Evolutionary conservation across 2,888 invertebrate species (phyloP).

Genomic region (Timema podura): DNA sequence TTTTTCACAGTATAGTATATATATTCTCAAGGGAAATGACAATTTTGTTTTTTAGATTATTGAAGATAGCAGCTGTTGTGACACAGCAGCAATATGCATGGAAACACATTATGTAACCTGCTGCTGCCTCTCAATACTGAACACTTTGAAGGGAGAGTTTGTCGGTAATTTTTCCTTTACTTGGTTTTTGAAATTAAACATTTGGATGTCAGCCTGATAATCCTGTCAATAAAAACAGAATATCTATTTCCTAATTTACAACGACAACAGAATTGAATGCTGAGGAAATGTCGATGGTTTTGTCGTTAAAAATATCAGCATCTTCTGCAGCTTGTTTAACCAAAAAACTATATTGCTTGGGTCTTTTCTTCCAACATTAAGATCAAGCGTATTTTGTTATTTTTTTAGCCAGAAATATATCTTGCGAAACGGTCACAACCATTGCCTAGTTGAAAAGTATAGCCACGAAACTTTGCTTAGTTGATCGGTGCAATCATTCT

Average conservation of each 20-base stretch:
- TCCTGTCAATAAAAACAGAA: not conserved
- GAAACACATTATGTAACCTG: not conserved
- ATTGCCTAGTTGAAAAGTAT: not conserved
- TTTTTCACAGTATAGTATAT: not conserved
- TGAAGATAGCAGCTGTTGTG: not conserved
- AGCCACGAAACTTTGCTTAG: not conserved
- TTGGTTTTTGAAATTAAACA: not conserved
- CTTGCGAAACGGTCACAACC: constrained; percentile 3
- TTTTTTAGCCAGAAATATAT: not conserved
- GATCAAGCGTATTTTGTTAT: not conserved
- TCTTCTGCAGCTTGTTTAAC: too few relatives aligned
- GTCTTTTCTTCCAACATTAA: not conserved
- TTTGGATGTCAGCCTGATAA: not conserved
- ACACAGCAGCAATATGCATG: not conserved
- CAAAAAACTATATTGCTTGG: not conserved
- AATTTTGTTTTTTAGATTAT: not conserved
- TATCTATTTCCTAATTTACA: not conserved
- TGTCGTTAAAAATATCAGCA: constrained; percentile 1
- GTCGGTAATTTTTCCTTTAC: not conserved
- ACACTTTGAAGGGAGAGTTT: constrained; percentile 6
- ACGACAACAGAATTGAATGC: not conserved
- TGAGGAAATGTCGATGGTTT: not conserved
- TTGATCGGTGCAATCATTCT: not conserved
- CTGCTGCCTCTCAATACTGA: constrained; percentile 5
- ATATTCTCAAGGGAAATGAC: constrained; percentile 3